Evolutionary conservation across 2,888 invertebrate genomes (phyloP).

Genomic region (Tiliacea aurago): DNA sequence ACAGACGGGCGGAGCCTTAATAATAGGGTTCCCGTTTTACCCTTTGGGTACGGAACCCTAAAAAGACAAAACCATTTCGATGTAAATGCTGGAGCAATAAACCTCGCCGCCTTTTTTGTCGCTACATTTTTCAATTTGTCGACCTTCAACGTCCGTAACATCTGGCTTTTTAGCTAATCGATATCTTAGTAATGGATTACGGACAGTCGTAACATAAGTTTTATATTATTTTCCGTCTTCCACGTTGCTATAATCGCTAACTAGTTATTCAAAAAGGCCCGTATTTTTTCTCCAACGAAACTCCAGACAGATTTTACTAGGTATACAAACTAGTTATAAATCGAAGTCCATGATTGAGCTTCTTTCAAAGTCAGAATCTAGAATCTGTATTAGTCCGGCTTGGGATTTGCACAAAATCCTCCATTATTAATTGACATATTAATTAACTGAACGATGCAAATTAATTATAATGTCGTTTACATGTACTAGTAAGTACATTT

Average conservation of each 20-base stretch:
- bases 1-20: too few species aligned
- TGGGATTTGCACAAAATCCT: not conserved
- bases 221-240: not conserved
- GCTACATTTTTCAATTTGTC: slow-evolving; percentile 1
- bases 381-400: not conserved
- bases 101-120: not conserved
- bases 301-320: not conserved
- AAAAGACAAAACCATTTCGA: not conserved
- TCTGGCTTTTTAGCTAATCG: slow-evolving; percentile 1
- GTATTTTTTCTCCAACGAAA: not conserved
- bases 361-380: not conserved
- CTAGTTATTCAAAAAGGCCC: too few species aligned
- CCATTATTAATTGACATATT: not conserved
- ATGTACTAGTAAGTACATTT: not conserved
- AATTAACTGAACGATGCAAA: slow-evolving; percentile 15
- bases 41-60: too few species aligned
- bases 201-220: not conserved
- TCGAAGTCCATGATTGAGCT: not conserved
- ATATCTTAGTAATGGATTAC: not conserved
- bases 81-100: not conserved
- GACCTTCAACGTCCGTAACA: not conserved
- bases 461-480: slow-evolving; percentile 15
- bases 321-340: not conserved
- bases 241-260: not conserved
- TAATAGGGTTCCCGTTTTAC: too few species aligned